Base-by-base conservation (phyloP, 2,888 invertebrate genomes). In the Meiosimyza platycephala region DNA sequence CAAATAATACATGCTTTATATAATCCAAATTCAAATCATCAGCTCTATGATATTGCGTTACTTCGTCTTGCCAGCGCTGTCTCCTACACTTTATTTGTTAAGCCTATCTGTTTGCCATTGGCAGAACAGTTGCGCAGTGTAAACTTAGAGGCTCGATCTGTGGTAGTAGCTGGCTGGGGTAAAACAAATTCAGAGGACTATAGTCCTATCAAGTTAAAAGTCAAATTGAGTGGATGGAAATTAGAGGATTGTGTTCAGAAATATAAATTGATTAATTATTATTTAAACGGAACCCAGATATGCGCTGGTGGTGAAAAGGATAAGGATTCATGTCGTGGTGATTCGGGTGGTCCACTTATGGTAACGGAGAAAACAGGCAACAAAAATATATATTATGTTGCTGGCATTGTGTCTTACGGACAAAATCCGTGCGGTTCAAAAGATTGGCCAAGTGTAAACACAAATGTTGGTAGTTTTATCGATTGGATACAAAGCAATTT, bases 21-120 rank as follows among this genome's bases (percentile, higher is more conserved):
- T 82, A 80, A 86, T 28, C 89, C 92, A 0, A 79, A 81, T 0
- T 90, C 91, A 65, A 81, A 80, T 0, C 89, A 92, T 79, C 92
- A 93, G 78, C 88, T 89, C 51, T 87, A 93, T 80, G 94, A 95
- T 80, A 93, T 95, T 60, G 94, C 93, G 0, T 84, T 95, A 12
- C 77, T 95, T 47, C 89, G 94, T 62, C 86, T 95, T 2, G 79
- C 87, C 0, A 80, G 84, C 3, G 85, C 89, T 18, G 91, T 91
- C 0, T 73, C 79, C 6, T 90, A 88, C 79, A 90, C 89, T 74
- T 89, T 88, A 76, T 91, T 85, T 76, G 80, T 91, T 22, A 86
- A 87, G 63, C 91, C 92, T 0, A 89, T 92, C 70, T 92, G 92
- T 78, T 79, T 92, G 48, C 92, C 92, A 1, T 77, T 84, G 6